Evolutionary conservation across 2,888 invertebrate species (phyloP).

Genomic region (Phengaris alcon): DNA sequence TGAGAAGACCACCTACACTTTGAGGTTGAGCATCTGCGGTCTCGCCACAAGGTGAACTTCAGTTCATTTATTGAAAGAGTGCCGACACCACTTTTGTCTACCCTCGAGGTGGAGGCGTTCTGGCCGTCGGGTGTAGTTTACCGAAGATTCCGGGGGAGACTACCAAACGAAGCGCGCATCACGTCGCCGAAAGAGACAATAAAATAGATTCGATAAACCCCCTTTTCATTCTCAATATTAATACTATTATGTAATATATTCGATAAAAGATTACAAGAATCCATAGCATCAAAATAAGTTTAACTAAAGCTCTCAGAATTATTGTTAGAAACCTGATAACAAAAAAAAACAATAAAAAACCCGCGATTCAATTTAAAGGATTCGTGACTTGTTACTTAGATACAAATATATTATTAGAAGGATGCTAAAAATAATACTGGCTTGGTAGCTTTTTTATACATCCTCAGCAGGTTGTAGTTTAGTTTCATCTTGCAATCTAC

Average conservation of each 20-base stretch:
- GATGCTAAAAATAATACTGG: constrained; percentile 7
- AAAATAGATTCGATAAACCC: not conserved
- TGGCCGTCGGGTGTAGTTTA: too few relatives aligned
- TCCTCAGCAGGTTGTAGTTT: not conserved
- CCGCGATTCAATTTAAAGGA: not conserved
- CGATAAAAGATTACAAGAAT: constrained; percentile 12
- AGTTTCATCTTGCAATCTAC: not conserved
- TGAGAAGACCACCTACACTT: too few relatives aligned
- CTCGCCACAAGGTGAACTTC: too few relatives aligned
- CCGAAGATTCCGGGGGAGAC: too few relatives aligned
- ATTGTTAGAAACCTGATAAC: not conserved
- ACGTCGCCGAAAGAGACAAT: too few relatives aligned
- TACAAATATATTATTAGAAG: constrained; percentile 6
- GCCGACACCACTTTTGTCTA: too few relatives aligned
- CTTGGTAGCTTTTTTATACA: not conserved
- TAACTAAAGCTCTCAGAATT: not conserved
- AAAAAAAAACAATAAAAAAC: not conserved
- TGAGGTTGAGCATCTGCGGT: too few relatives aligned
- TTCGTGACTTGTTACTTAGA: constrained; percentile 8
- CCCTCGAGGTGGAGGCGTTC: too few relatives aligned
- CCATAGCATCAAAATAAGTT: constrained; percentile 3
- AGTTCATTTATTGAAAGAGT: too few relatives aligned
- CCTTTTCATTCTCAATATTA: not conserved
- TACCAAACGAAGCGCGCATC: too few relatives aligned
- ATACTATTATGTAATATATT: not conserved